These are phyloP conservation scores for Caenorhabditis sp. DNA, from an alignment of 2,888 invertebrate genomes.

Conservation along the genomic window DNA sequence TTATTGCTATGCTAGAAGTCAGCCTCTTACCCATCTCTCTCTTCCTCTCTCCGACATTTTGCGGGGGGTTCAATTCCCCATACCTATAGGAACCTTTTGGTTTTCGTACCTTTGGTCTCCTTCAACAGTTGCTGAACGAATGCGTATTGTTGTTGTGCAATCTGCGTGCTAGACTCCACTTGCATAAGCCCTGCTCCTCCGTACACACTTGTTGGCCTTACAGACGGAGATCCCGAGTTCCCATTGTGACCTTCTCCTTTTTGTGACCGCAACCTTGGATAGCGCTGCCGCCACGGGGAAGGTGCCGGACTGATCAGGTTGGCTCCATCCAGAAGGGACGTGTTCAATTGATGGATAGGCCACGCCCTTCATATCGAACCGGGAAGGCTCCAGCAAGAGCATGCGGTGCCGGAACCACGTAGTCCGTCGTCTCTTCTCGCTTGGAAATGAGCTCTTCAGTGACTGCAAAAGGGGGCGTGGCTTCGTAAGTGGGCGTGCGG, in stretches of 20 bases:
- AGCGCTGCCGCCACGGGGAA: constrained; percentile 75
- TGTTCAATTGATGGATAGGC: constrained; percentile 86
- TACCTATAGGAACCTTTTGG: constrained; percentile 26
- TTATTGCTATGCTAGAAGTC: too few relatives aligned
- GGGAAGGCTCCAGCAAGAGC: constrained; percentile 83
- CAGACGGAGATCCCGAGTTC: constrained; percentile 21
- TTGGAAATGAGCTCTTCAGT: constrained; percentile 81
- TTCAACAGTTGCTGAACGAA: constrained; percentile 97
- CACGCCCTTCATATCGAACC: constrained; percentile 82
- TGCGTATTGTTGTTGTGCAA: constrained; percentile 96
- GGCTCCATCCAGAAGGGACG: constrained; percentile 86
- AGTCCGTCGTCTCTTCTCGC: constrained; percentile 83
- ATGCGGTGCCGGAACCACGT: constrained; percentile 84
- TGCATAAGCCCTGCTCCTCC: constrained; percentile 65
- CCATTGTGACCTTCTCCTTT: constrained; percentile 23
- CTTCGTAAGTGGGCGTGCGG: constrained; percentile 86
- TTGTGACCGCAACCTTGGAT: constrained; percentile 61
- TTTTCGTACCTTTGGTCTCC: constrained; percentile 83
- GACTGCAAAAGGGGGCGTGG: constrained; percentile 82
- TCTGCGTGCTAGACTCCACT: constrained; percentile 85
- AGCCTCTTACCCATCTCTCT: too few relatives aligned
- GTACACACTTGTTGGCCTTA: constrained; percentile 61
- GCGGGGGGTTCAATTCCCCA: constrained; percentile 23
- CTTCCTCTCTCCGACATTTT: neutral
- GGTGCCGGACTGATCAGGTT: constrained; percentile 68